A percentile compares a stretch with the other conserved stretches of the same genome.
These are phyloP conservation scores for Cephus runcator DNA, from an alignment of 2,888 invertebrate species.

Conservation along the genomic window DNA sequence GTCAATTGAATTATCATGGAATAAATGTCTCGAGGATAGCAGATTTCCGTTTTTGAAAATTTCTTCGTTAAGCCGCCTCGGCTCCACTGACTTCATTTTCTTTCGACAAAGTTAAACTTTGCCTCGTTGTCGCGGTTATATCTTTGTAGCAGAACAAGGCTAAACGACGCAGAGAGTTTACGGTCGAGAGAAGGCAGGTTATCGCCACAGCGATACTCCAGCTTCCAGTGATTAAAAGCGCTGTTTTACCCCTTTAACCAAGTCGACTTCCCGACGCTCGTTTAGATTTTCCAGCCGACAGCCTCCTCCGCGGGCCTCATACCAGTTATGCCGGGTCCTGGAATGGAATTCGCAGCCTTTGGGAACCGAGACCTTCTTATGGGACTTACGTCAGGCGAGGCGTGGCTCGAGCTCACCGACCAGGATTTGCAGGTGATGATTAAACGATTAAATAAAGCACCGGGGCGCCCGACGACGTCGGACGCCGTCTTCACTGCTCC, in stretches of 20 bases:
- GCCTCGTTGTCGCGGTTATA: neutral
- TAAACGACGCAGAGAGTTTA: neutral
- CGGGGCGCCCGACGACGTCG: neutral
- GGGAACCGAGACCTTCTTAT: constrained; percentile 85
- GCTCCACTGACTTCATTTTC: neutral
- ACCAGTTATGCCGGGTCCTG: constrained; percentile 77
- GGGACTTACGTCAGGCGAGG: constrained; percentile 80
- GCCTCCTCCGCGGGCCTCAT: constrained; percentile 69
- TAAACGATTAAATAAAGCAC: neutral
- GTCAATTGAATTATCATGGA: neutral
- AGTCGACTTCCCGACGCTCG: neutral
- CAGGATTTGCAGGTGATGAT: constrained; percentile 59
- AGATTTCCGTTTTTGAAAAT: neutral
- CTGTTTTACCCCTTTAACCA: neutral
- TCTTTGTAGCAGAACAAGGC: neutral
- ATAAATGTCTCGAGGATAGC: no score
- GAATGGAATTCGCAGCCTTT: constrained; percentile 85
- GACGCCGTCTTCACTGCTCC: neutral
- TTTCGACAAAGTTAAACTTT: neutral
- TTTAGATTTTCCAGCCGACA: constrained; percentile 70
- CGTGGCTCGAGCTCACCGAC: constrained; percentile 67
- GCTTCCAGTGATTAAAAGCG: neutral
- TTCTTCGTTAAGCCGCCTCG: no score
- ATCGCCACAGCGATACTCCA: neutral
- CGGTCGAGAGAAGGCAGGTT: neutral